Base-by-base conservation (phyloP, 1,140 invertebrate species). In the Heliconius melpomene region DNA sequence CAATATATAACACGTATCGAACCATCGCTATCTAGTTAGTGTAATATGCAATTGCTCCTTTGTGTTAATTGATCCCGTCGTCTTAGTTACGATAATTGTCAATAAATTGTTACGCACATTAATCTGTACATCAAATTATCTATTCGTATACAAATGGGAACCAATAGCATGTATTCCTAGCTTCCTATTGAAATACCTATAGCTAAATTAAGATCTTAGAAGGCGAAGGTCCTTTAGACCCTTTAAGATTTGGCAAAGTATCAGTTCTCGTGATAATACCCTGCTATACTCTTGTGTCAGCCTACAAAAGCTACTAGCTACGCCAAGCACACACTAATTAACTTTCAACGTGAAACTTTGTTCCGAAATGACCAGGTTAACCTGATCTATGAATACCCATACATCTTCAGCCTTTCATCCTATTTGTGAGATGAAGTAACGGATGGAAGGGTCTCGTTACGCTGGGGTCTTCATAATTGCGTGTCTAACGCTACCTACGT, bases 291-390 rank as follows among this genome's bases (percentile, higher is more conserved):
- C 16, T 72, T 16, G n/a, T 72, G 2, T 38, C 18, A 46, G 88
- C 84, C 89, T 87, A 86, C 86, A 88, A 88, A 88, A 84, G 87
- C 83, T 86, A 77, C 75, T 81, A 84, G 86, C 91, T 91, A 90
- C 90, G 90, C 89, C 87, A 89, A 85, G 89, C 85, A 92, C 91
- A 90, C 88, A 92, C 91, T 94, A 93, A 94, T 94, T 94, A 94
- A 93, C 89, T 91, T 90, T 88, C 87, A 91, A 91, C 89, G 88
- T 92, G 93, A 93, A 94, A 94, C 93, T 93, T 90, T 85, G 87
- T 81, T 84, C 81, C 82, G 82, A 82, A 81, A 74, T 80, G 82
- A 83, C 91, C 88, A 90, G 85, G 85, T 79, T 89, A 88, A 86
- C 84, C 77, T 89, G 92, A 88, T 77, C 90, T 83, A 77, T 79